A percentile compares a stretch with the other conserved stretches of the same genome.
These are phyloP conservation scores for Hyaena hyaena DNA, from an alignment of 2,113 vertebrate species.

Conservation along the genomic window DNA sequence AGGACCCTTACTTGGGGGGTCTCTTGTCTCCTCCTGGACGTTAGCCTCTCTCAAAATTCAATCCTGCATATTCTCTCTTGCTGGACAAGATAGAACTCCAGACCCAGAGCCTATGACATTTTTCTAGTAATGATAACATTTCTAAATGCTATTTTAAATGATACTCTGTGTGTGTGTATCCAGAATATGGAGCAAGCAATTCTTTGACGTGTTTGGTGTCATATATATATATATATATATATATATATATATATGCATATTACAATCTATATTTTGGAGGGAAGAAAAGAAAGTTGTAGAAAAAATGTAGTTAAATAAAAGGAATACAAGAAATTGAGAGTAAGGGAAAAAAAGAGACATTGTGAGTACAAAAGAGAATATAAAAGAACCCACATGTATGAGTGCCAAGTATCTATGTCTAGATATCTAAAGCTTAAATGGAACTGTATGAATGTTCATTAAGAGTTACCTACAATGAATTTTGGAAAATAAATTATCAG, in stretches of 20 bases:
- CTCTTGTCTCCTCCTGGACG: no score
- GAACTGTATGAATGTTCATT: background rate
- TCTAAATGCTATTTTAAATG: background rate
- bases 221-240: no score
- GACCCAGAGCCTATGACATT: background rate
- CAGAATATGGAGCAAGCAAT: no score
- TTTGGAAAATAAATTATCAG: background rate
- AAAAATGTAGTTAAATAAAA: background rate
- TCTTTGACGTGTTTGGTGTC: no score
- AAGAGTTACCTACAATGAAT: background rate
- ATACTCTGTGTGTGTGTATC: no score
- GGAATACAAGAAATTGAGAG: background rate
- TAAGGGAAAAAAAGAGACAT: background rate
- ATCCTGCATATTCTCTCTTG: no score
- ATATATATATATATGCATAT: no score
- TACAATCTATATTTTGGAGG: background rate
- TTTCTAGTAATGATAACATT: background rate
- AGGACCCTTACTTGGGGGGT: no score
- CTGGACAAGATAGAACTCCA: no score
- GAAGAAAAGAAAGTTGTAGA: background rate
- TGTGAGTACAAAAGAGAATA: background rate
- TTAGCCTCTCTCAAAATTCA: no score
- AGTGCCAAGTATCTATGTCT: background rate
- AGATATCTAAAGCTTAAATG: background rate
- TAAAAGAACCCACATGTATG: background rate